Base-by-base conservation (phyloP, 2,797 vertebrate genomes). In the Lates japonicus region DNA sequence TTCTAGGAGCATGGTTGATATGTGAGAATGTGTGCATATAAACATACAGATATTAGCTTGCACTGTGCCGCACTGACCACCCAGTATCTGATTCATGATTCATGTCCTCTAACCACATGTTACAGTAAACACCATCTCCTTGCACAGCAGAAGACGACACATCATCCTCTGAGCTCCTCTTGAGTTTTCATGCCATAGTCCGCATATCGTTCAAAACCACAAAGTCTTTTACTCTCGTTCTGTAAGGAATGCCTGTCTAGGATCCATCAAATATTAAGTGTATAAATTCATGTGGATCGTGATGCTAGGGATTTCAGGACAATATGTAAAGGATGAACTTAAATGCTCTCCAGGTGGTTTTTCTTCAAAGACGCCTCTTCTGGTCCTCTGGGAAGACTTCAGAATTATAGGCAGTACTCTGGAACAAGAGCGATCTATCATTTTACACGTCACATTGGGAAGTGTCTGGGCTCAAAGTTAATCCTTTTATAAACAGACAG, bases 291-390 rank as follows among this genome's bases (percentile, higher is more conserved):
- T 42, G 5, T 33, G 6, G 59, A 62, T n/a, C n/a, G n/a, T n/a
- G n/a, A n/a, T n/a, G n/a, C n/a, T n/a, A n/a, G n/a, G n/a, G n/a
- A n/a, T n/a, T n/a, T n/a, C n/a, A 35, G 39, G 55, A 76, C 51
- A 39, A n/a, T n/a, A n/a, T 75, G 62, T 25, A 65, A 76, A 75
- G 59, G 52, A 62, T 67, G 41, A 72, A 64, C 58, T 73, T 58
- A 33, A 73, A 70, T 42, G 61, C 78, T 69, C 44, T 63, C 52
- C 70, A 71, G 73, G 60, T 75, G 78, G 22, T 55, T 76, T 76
- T 41, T 20, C 55, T 9, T 77, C 67, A 85, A 80, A 81, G 20
- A 58, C 55, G 14, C 58, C 3, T 52, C 33, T 29, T 81, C 54
- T 25, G 35, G 35, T 75, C 29, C 49, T 72, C 57, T n/a, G 55